phyloP scores from a whole-genome alignment of 2,113 vertebrate species.

The Zosterops lateralis region DNA sequence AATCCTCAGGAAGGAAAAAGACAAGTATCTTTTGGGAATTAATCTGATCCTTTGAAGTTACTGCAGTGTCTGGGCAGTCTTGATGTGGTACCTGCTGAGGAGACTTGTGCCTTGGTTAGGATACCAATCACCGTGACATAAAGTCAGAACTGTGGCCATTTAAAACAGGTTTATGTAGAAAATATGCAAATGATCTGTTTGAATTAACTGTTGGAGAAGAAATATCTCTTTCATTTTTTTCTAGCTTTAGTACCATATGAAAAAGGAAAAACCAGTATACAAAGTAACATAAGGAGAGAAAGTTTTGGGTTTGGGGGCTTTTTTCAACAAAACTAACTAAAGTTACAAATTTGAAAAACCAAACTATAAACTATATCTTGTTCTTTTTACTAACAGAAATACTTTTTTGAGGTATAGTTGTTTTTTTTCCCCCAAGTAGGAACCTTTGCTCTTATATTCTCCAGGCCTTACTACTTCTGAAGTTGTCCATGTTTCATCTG shows the following conservation, averaged over 20 bases:
- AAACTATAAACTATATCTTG: background rate
- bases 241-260: background rate
- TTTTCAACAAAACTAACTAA: background rate
- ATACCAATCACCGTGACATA: background rate
- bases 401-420: background rate
- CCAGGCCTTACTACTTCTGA: background rate
- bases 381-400: background rate
- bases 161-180: background rate
- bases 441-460: background rate
- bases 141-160: background rate
- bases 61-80: background rate
- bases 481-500: background rate
- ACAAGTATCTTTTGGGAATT: background rate
- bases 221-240: background rate
- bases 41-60: background rate
- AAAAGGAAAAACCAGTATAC: rapidly evolving
- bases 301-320: background rate
- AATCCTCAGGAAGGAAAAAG: background rate
- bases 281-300: background rate
- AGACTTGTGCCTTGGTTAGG: background rate
- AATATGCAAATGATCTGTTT: background rate
- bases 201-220: background rate
- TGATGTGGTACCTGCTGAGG: background rate
- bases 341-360: background rate
- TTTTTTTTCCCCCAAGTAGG: background rate